Evolutionary conservation across 2,888 invertebrate genomes (phyloP).

Genomic region (Nemotelus nigrinus): DNA sequence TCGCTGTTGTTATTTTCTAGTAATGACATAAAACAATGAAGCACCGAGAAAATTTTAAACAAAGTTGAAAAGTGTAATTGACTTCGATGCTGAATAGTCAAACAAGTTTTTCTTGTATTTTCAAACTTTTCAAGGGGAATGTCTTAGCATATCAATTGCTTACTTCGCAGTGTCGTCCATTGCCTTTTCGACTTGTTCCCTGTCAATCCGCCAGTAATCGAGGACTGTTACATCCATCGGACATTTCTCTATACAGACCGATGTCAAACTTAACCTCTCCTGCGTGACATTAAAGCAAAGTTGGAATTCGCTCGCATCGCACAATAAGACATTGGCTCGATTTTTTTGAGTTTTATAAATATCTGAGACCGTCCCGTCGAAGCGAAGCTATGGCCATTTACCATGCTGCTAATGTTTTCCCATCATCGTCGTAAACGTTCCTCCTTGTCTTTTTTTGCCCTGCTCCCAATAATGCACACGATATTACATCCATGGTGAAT

Average conservation of each 20-base stretch:
- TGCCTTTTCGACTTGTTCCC: background rate
- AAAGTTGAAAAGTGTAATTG: constrained; percentile 37
- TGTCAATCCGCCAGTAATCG: background rate
- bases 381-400: background rate
- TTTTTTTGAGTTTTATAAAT: constrained; percentile 16
- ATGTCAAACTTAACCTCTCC: constrained; percentile 37
- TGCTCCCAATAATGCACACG: constrained; percentile 38
- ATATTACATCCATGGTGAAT: constrained; percentile 39
- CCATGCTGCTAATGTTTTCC: constrained; percentile 33
- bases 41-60: constrained; percentile 16
- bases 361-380: background rate
- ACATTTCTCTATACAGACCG: constrained; percentile 3
- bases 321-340: constrained; percentile 24
- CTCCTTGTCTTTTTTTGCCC: constrained; percentile 24
- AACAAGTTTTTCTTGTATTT: constrained; percentile 28
- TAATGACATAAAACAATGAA: constrained; percentile 10
- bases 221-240: constrained; percentile 15
- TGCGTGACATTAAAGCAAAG: constrained; percentile 27
- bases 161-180: constrained; percentile 18
- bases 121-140: constrained; percentile 21
- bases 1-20: constrained; percentile 26
- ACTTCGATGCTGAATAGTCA: constrained; percentile 32
- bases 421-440: constrained; percentile 24
- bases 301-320: constrained; percentile 23
- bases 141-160: constrained; percentile 6